phyloP scores from a whole-genome alignment of 2,113 vertebrate species.

The Nothocercus nigrocapillus region DNA sequence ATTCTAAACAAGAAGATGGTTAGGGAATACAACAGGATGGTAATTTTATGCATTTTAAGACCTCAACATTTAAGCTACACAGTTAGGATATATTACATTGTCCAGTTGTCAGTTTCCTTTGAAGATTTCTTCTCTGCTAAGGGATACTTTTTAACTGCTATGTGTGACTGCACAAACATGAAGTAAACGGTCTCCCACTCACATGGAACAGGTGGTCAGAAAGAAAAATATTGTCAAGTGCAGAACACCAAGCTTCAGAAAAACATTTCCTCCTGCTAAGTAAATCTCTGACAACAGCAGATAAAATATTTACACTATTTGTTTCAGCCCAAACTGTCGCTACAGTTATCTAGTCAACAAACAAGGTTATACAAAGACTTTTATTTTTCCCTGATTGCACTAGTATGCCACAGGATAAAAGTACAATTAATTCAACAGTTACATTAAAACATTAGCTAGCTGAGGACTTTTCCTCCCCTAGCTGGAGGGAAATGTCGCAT shows the following conservation, averaged over 20 bases:
- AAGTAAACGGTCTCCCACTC: background rate
- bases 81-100: background rate
- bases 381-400: background rate
- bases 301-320: background rate
- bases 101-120: background rate
- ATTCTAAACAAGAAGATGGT: background rate
- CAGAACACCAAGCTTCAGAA: background rate
- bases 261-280: too few species aligned
- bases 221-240: rapidly evolving
- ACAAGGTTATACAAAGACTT: background rate
- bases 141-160: background rate
- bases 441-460: background rate
- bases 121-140: background rate
- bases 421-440: background rate
- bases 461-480: background rate
- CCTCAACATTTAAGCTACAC: background rate
- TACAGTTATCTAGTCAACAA: rapidly evolving
- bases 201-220: background rate
- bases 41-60: background rate
- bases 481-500: too few species aligned
- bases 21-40: background rate
- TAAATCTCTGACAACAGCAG: background rate
- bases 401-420: background rate
- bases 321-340: background rate
- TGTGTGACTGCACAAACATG: background rate